Evolutionary conservation across 2,888 invertebrate species (phyloP), one percentile per base, ranked within the genome.

Genomic region (Drosophila peninsularis): DNA sequence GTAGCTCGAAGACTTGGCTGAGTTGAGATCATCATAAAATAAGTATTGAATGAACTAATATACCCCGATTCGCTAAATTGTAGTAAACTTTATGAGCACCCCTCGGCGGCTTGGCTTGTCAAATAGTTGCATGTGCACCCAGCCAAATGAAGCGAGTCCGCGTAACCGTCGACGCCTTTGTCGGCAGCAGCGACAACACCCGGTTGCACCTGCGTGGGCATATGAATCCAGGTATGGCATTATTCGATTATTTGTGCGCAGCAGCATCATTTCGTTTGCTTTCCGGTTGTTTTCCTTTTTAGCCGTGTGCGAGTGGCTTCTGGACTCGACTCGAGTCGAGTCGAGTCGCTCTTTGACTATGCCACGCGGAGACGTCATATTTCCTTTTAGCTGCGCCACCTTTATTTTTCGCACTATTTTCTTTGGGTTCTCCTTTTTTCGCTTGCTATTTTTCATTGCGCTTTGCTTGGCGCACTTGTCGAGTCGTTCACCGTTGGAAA

Each of bases 221-320:
- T 45, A 41, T 62, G 66, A 62, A 64, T 45, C 41, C 30, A 30
- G 45, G 17, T 47, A 53, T 42, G 52, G 69, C 71, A 68, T 88
- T 72, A 84, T 84, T 84, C 84, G 89, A 84, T 84, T 84, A 84
- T 87, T 76, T 81, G 79, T 70, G 82, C 84, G 89, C 87, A 72
- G 87, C 88, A 71, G 87, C 87, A 78, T 71, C 84, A 74, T 86
- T 84, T 71, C 87, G 74, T 79, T 77, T 65, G 79, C 84, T 88
- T 88, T 84, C 89, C 89, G 87, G 79, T 66, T 88, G 75, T 75
- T 72, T 71, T 77, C 71, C 86, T 71, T 73, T 73, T 73, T 65
- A 66, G 70, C 54, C 84, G 36, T 62, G 34, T 32, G 47, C 50
- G 53, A 62, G 45, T 57, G 52, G 52, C 63, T 62, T 34, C 57